Evolutionary conservation across 2,797 vertebrate genomes (phyloP).

Genomic region (Tachyglossus aculeatus): DNA sequence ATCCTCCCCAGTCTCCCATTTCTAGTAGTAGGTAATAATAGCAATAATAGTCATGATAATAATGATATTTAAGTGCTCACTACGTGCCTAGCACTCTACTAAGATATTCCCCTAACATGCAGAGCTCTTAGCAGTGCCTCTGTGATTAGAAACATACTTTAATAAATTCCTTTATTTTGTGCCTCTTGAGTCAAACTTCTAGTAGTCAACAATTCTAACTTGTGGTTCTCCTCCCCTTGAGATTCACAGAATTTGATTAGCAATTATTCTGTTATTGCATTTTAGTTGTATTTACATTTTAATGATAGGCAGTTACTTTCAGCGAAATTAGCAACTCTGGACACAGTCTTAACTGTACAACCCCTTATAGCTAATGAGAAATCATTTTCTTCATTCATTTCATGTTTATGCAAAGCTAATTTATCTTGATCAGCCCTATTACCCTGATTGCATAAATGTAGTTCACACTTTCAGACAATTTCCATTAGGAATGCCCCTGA

Average conservation of each 20-base stretch:
- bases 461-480: constrained; percentile 9
- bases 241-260: constrained; percentile 4
- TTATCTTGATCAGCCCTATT: constrained; percentile 36
- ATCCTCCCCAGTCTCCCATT: too few relatives aligned
- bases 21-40: too few relatives aligned
- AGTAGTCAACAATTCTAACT: too few relatives aligned
- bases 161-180: too few relatives aligned
- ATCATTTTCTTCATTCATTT: constrained; percentile 22
- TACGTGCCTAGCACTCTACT: too few relatives aligned
- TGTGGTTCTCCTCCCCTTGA: too few relatives aligned
- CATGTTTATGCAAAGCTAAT: constrained; percentile 14
- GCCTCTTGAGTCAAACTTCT: too few relatives aligned
- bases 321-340: constrained; percentile 19
- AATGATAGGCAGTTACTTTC: constrained; percentile 35
- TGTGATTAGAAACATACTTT: too few relatives aligned
- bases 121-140: not conserved
- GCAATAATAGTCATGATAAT: too few relatives aligned
- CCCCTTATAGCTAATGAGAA: constrained; percentile 31
- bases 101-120: not conserved
- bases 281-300: constrained; percentile 36
- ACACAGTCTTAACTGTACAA: constrained; percentile 1
- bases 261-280: not conserved
- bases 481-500: constrained; percentile 50
- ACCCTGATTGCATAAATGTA: constrained; percentile 37
- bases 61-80: too few relatives aligned